A percentile compares a stretch with the other conserved stretches of the same genome.
Evolutionary conservation across 2,113 vertebrate genomes (phyloP).

Genomic region (Ameiurus melas): DNA sequence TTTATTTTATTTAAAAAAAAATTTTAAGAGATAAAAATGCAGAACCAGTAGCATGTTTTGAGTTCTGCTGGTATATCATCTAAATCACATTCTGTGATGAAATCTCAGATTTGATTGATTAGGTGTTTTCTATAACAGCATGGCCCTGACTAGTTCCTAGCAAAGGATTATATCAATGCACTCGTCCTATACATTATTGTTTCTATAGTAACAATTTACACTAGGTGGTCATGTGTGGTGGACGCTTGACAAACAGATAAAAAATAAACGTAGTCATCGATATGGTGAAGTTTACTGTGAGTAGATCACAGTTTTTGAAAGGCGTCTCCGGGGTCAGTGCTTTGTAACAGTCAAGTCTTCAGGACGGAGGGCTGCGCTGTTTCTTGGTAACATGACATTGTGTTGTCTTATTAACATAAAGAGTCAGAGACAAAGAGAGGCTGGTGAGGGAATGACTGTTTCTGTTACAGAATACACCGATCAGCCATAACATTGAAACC

Average conservation of each 20-base stretch:
- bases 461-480: neutral
- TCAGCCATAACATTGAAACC: too few relatives aligned
- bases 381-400: neutral
- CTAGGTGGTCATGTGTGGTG: neutral
- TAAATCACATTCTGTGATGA: neutral
- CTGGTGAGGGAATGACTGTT: neutral
- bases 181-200: neutral
- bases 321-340: neutral
- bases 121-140: neutral
- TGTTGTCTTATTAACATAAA: neutral
- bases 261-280: neutral
- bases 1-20: too few relatives aligned
- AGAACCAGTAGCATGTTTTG: neutral
- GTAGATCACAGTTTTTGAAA: neutral
- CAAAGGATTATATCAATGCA: neutral
- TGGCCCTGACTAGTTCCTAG: neutral
- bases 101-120: neutral
- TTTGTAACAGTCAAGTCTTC: neutral
- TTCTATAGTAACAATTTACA: neutral
- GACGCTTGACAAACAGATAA: neutral
- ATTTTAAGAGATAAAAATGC: slow-evolving; percentile 40
- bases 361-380: neutral
- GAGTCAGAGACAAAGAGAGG: neutral
- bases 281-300: neutral
- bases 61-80: neutral